Conservation (phyloP, 2,797 vertebrate genomes). For the Myiotriccus ornatus region DNA sequence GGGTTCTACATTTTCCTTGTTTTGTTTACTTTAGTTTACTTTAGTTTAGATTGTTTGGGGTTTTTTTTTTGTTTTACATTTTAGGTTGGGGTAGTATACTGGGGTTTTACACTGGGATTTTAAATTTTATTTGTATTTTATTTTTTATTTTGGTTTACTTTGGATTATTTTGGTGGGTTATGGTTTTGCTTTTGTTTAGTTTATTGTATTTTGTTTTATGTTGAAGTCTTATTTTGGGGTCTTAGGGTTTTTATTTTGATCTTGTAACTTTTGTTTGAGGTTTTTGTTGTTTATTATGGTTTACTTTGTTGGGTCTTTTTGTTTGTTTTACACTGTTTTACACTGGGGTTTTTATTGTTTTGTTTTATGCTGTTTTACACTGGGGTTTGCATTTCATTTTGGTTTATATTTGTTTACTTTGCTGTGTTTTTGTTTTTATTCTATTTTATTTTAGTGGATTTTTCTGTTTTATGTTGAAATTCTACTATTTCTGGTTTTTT, state of each 20-base stretch:
- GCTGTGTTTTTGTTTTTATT: background rate
- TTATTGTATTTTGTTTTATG: background rate
- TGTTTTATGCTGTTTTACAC: background rate
- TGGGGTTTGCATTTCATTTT: background rate
- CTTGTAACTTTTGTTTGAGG: background rate
- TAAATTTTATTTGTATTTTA: background rate
- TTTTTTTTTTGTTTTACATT: background rate
- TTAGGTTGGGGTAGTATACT: background rate
- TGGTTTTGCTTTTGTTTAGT: background rate
- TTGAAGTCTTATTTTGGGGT: background rate
- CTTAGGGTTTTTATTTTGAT: background rate
- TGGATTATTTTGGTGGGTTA: fast-evolving
- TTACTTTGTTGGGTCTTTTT: background rate
- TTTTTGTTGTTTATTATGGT: background rate
- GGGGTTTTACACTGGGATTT: background rate
- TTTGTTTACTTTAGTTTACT: background rate
- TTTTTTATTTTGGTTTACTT: background rate
- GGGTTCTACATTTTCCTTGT: background rate
- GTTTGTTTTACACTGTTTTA: background rate
- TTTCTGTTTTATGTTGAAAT: background rate
- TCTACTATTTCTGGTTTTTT: background rate
- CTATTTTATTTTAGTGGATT: background rate
- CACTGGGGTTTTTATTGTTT: background rate
- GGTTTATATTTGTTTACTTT: background rate
- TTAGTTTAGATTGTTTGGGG: background rate